These are phyloP conservation scores for Oceanodroma tethys DNA, from an alignment of 2,113 vertebrate genomes.

Conservation along the genomic window DNA sequence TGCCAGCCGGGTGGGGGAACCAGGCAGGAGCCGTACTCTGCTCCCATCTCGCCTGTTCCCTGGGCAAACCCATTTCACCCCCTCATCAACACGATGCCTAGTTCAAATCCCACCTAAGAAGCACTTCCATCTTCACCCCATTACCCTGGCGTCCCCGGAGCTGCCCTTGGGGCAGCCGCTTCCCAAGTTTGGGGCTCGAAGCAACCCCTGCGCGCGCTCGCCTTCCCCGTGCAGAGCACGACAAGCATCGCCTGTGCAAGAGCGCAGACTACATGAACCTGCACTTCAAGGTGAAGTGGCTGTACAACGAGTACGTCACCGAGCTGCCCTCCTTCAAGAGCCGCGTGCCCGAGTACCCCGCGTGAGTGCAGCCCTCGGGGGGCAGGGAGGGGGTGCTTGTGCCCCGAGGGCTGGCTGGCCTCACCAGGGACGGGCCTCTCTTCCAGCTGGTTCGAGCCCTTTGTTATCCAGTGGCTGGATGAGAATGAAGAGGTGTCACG, in stretches of 20 bases:
- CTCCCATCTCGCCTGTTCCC: not conserved
- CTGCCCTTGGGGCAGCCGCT: not conserved
- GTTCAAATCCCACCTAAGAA: not conserved
- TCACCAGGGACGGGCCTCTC: not conserved
- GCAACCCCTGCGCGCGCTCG: rapidly evolving
- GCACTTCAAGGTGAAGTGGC: slow-evolving; percentile 99
- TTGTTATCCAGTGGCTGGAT: slow-evolving; percentile 98
- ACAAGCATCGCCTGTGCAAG: slow-evolving; percentile 96
- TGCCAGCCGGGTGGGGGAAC: rapidly evolving
- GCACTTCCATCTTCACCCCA: not conserved
- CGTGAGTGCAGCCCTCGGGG: slow-evolving; percentile 78
- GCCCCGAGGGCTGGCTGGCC: not conserved
- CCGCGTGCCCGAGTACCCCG: slow-evolving; percentile 92
- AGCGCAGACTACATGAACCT: slow-evolving; percentile 99
- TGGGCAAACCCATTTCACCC: not conserved
- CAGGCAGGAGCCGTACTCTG: not conserved
- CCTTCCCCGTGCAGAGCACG: slow-evolving; percentile 79
- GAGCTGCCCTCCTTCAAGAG: slow-evolving; percentile 95
- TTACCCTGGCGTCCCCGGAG: not conserved
- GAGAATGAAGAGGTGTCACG: slow-evolving; percentile 98
- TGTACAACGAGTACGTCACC: slow-evolving; percentile 97
- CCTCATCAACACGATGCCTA: not conserved
- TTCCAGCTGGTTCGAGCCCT: slow-evolving; percentile 95
- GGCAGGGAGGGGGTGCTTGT: rapidly evolving
- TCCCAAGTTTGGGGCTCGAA: not conserved